Evolutionary conservation across 1,140 invertebrate genomes (phyloP), one percentile per base, ranked within the genome.

Genomic region (Battus philenor): DNA sequence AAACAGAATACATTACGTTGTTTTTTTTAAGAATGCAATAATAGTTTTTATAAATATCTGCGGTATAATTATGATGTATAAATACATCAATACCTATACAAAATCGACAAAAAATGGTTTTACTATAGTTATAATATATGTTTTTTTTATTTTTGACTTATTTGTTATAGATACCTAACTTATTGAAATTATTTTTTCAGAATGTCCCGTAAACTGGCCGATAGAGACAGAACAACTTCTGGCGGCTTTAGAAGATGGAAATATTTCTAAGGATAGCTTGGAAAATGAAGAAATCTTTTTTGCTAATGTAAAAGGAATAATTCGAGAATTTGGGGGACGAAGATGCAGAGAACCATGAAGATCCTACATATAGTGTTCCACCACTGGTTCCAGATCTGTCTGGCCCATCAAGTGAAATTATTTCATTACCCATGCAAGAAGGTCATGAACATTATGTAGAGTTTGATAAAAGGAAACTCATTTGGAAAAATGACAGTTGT

Each of bases 61-160:
- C 44, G 30, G 22, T 20, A 54, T 56, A 56, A 54, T 59, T 64
- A 43, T 59, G 56, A 59, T 54, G 60, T 59, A 59, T 45, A 64
- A 64, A 59, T 57, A 64, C 53, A 64, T 59, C 53, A 59, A 7
- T 64, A n/a, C n/a, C n/a, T n/a, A 64, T 59, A 50, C 52, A 64
- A 59, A 63, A 63, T 56, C 55, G 53, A 22, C n/a, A 51, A 61
- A 16, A 54, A 61, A 57, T 47, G 55, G 46, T 55, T 55, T 44
- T 57, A 50, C 33, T 54, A 22, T 33, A 30, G 10, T 39, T 54
- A 61, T 57, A 54, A 44, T 51, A 51, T 54, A 38, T 51, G 47
- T 50, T 56, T n/a, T n/a, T 56, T 53, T 54, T 22, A 22, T 52
- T 51, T 53, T 54, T 61, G 45, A 50, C 45, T 57, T 60, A 60